phyloP scores from a whole-genome alignment of 64 coral and sea anemone species.

The Orbicella faveolata region DNA sequence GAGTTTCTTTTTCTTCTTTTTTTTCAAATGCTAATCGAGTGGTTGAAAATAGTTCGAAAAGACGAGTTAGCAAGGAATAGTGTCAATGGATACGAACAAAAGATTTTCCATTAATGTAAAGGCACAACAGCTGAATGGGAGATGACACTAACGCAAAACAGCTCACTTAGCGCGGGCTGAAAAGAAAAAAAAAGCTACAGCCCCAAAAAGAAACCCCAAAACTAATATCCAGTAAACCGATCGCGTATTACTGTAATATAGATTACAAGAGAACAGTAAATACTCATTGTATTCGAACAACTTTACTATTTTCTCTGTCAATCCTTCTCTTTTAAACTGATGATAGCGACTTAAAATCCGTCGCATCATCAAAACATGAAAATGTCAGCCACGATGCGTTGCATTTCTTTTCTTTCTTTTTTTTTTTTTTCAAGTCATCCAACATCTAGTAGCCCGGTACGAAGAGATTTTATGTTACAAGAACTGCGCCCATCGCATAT shows the following conservation, averaged over 20 bases:
- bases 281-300: constrained; percentile 4
- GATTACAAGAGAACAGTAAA: constrained; percentile 25
- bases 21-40: constrained; percentile 49
- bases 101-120: constrained; percentile 35
- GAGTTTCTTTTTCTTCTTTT: constrained; percentile 12
- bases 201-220: background rate
- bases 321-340: background rate
- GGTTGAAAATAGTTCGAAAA: constrained; percentile 9
- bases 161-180: constrained; percentile 1
- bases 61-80: constrained; percentile 8
- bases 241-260: constrained; percentile 19
- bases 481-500: constrained; percentile 14
- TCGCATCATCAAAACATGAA: constrained; percentile 28
- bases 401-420: constrained; percentile 1
- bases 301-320: background rate
- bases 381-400: constrained; percentile 31
- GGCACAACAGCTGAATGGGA: constrained; percentile 48
- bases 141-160: constrained; percentile 7
- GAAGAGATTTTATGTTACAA: constrained; percentile 36
- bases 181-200: background rate
- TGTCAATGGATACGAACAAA: constrained; percentile 51
- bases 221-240: background rate
- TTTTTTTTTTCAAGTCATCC: background rate
- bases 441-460: constrained; percentile 10
- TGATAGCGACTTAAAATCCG: background rate